Evolutionary conservation across 2,113 vertebrate species (phyloP).

Genomic region (Tiliqua scincoides): DNA sequence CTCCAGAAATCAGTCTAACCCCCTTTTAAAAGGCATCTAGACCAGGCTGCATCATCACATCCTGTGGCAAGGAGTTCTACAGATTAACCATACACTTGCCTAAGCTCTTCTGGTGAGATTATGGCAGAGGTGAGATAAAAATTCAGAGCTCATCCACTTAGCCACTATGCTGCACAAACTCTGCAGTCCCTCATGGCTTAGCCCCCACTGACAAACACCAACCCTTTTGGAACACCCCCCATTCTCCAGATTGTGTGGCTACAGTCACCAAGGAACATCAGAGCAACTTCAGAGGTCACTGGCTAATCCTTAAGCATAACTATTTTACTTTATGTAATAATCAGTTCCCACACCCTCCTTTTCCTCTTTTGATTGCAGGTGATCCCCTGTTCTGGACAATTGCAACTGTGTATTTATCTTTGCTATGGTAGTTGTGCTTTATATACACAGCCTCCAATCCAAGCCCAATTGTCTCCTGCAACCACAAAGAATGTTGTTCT

Average conservation of each 20-base stretch:
- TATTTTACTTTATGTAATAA: conserved; percentile 3
- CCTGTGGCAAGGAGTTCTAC: too few relatives aligned
- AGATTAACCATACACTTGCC: too few relatives aligned
- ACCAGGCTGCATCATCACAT: too few relatives aligned
- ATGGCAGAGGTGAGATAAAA: too few relatives aligned
- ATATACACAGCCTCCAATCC: conserved; percentile 51
- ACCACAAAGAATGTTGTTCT: conserved; percentile 65
- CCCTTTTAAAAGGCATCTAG: too few relatives aligned
- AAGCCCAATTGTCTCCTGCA: conserved; percentile 64
- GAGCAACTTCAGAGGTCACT: background rate
- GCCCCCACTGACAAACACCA: background rate
- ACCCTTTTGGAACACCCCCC: background rate
- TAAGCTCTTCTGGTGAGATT: too few relatives aligned
- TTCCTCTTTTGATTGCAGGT: conserved; percentile 24
- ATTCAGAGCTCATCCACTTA: too few relatives aligned
- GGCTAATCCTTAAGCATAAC: conserved; percentile 13
- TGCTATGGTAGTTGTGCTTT: conserved; percentile 52
- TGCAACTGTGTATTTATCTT: conserved; percentile 41
- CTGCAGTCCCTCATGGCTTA: too few relatives aligned
- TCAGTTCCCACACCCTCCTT: background rate
- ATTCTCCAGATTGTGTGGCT: background rate
- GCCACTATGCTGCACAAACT: too few relatives aligned
- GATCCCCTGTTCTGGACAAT: conserved; percentile 4
- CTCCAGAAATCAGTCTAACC: too few relatives aligned
- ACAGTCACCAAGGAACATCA: background rate